Evolutionary conservation across 2,888 invertebrate genomes (phyloP).

Genomic region (Cheilosia grossa): DNA sequence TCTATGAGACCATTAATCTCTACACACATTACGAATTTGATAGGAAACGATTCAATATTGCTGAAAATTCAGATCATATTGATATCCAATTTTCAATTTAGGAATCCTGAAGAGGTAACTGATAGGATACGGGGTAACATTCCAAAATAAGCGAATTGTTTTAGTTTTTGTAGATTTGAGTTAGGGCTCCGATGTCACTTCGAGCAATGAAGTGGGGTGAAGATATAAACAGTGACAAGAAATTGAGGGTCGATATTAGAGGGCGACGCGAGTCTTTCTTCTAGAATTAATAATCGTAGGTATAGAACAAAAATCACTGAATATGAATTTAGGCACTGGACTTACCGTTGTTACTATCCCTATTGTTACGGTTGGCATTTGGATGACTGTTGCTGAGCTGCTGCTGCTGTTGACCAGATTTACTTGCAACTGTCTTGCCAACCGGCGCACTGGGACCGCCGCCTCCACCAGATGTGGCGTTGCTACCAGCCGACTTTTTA

Average conservation of each 20-base stretch:
- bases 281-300: neutral
- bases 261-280: slow-evolving; percentile 3
- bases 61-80: no score
- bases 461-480: slow-evolving; percentile 61
- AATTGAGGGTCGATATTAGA: neutral
- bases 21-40: no score
- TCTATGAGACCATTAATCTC: no score
- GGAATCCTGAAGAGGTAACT: no score
- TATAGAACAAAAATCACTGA: neutral
- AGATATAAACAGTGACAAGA: no score
- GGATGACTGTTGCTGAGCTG: slow-evolving; percentile 51
- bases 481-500: slow-evolving; percentile 74
- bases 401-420: slow-evolving; percentile 50
- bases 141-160: no score
- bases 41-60: no score
- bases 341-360: slow-evolving; percentile 63
- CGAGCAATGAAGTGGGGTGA: no score
- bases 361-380: slow-evolving; percentile 48
- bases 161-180: no score
- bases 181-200: no score
- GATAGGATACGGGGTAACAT: no score
- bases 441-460: slow-evolving; percentile 71
- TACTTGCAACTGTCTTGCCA: slow-evolving; percentile 36
- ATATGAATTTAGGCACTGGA: neutral
- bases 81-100: no score